Evolutionary conservation across 2,888 invertebrate species (phyloP).

Genomic region (Abscondita cerata): DNA sequence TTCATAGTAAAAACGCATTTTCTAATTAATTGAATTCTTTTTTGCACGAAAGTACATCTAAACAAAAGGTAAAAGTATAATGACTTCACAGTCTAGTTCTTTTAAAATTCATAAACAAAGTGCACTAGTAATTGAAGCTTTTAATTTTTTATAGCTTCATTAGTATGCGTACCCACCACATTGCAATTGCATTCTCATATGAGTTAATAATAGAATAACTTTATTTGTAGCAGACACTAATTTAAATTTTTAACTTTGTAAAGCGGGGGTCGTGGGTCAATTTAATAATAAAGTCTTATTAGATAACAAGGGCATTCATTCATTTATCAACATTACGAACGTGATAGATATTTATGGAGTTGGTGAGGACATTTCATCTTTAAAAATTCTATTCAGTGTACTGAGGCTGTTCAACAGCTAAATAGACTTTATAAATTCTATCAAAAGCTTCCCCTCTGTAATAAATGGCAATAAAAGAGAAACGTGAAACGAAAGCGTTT

Average conservation of each 20-base stretch:
- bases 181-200: neutral
- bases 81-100: too few relatives aligned
- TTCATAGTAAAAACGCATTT: too few relatives aligned
- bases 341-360: slow-evolving; percentile 25
- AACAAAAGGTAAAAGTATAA: too few relatives aligned
- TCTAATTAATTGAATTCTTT: too few relatives aligned
- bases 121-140: too few relatives aligned
- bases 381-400: slow-evolving; percentile 16
- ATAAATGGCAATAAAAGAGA: too few relatives aligned
- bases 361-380: slow-evolving; percentile 11
- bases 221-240: neutral
- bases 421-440: slow-evolving; percentile 13
- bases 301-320: slow-evolving; percentile 29
- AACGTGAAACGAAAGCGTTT: too few relatives aligned
- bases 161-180: too few relatives aligned
- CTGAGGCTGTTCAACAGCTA: slow-evolving; percentile 6
- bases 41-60: too few relatives aligned
- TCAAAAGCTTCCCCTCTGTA: slow-evolving; percentile 24
- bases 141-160: too few relatives aligned
- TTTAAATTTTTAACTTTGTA: slow-evolving; percentile 5
- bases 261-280: slow-evolving; percentile 24
- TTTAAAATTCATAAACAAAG: too few relatives aligned
- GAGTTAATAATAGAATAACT: too few relatives aligned
- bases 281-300: slow-evolving; percentile 27
- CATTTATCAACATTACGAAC: slow-evolving; percentile 22